Evolutionary conservation across 2,113 vertebrate species (phyloP).

Genomic region (Pollachius pollachius): DNA sequence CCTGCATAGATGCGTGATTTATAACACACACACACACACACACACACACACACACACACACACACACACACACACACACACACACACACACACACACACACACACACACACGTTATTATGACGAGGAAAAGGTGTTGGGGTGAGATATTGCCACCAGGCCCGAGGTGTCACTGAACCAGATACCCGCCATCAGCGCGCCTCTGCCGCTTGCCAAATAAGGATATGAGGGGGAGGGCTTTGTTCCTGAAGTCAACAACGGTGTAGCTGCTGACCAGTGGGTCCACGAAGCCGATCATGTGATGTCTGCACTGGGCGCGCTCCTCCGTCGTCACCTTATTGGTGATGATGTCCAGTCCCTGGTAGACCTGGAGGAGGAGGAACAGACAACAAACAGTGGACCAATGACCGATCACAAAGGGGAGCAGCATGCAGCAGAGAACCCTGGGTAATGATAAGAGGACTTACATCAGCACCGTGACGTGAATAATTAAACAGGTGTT

Average conservation of each 20-base stretch:
- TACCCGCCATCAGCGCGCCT: not conserved
- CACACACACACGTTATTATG: slow-evolving; percentile 11
- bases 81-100: not conserved
- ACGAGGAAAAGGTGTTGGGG: not conserved
- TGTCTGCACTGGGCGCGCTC: slow-evolving; percentile 85
- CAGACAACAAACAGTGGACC: not conserved
- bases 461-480: no score
- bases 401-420: not conserved
- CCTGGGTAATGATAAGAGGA: no score
- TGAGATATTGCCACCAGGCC: not conserved
- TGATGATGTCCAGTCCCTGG: slow-evolving; percentile 92
- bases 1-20: no score
- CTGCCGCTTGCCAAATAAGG: not conserved
- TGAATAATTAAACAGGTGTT: no score
- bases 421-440: not conserved
- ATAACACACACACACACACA: no score
- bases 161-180: not conserved
- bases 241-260: slow-evolving; percentile 95
- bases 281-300: slow-evolving; percentile 97
- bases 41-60: no score
- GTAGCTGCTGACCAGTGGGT: slow-evolving; percentile 86
- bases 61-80: no score
- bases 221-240: slow-evolving; percentile 83
- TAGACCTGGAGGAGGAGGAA: slow-evolving; percentile 81
- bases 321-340: slow-evolving; percentile 87